A percentile compares a stretch with the other conserved stretches of the same genome.
Conservation (phyloP, 1,140 invertebrate genomes). For the Heterodera schachtii region DNA sequence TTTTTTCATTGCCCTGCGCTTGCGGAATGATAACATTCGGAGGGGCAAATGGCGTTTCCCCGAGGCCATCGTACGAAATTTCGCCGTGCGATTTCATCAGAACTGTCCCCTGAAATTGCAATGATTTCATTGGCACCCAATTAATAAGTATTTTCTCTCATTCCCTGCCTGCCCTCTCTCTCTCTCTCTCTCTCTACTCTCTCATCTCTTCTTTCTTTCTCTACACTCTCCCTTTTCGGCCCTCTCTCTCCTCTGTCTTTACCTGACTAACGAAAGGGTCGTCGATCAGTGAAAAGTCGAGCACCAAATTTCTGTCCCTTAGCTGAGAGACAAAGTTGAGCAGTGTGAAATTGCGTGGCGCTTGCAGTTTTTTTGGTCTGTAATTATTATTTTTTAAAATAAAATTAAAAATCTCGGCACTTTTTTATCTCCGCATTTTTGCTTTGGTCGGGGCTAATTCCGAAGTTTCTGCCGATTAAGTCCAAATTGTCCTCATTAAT, state of each 20-base stretch:
- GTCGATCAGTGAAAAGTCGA: slow-evolving; percentile 60
- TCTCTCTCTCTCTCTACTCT: no score
- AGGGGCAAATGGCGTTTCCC: slow-evolving; percentile 63
- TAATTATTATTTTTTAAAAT: not conserved
- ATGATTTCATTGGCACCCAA: not conserved
- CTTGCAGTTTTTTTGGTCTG: not conserved
- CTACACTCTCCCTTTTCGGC: no score
- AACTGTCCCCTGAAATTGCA: slow-evolving; percentile 48
- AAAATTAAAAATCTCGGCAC: not conserved
- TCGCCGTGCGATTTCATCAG: slow-evolving; percentile 62
- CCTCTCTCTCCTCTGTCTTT: not conserved
- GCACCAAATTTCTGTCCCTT: slow-evolving; percentile 57
- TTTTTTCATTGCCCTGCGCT: slow-evolving; percentile 51
- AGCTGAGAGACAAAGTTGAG: slow-evolving; percentile 62
- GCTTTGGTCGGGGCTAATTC: slow-evolving; percentile 37
- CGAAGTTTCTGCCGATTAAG: slow-evolving; percentile 62
- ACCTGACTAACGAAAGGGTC: slow-evolving; percentile 59
- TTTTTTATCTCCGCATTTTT: not conserved
- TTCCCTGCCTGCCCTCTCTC: no score
- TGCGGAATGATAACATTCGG: slow-evolving; percentile 61
- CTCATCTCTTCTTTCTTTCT: no score
- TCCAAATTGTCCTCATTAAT: slow-evolving; percentile 63
- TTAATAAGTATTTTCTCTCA: no score
- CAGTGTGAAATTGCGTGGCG: slow-evolving; percentile 56
- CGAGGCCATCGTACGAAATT: slow-evolving; percentile 54